These are phyloP conservation scores for Xylocampa areola DNA, from an alignment of 2,888 invertebrate genomes.

Conservation along the genomic window DNA sequence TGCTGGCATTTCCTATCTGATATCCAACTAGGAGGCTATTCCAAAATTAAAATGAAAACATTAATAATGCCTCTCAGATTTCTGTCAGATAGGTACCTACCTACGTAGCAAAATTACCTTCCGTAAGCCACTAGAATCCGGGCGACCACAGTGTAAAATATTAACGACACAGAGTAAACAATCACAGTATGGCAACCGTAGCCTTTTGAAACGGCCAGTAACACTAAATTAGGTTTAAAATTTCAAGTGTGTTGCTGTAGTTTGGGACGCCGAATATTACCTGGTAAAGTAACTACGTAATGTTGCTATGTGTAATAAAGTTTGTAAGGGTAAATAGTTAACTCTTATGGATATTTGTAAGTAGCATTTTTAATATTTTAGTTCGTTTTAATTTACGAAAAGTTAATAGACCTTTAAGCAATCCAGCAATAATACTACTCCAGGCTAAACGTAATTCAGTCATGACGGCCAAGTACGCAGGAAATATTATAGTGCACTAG, in stretches of 20 bases:
- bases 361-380: too few relatives aligned
- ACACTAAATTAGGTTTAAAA: conserved; percentile 56
- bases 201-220: conserved; percentile 43
- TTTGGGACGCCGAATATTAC: conserved; percentile 7
- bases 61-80: too few relatives aligned
- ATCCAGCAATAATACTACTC: too few relatives aligned
- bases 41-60: too few relatives aligned
- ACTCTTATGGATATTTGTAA: not conserved
- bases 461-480: too few relatives aligned
- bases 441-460: too few relatives aligned
- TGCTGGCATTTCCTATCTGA: too few relatives aligned
- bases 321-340: not conserved
- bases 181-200: conserved; percentile 19
- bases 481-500: too few relatives aligned
- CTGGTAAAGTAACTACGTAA: conserved; percentile 11
- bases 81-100: too few relatives aligned
- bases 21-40: too few relatives aligned
- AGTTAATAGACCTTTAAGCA: too few relatives aligned
- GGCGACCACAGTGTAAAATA: conserved; percentile 43
- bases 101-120: not conserved
- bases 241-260: conserved; percentile 38
- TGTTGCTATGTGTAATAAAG: not conserved
- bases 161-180: conserved; percentile 47
- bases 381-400: too few relatives aligned
- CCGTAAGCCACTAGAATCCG: conserved; percentile 1